Evolutionary conservation across 2,113 vertebrate species (phyloP).

Genomic region (Andinoacara biseriatus): DNA sequence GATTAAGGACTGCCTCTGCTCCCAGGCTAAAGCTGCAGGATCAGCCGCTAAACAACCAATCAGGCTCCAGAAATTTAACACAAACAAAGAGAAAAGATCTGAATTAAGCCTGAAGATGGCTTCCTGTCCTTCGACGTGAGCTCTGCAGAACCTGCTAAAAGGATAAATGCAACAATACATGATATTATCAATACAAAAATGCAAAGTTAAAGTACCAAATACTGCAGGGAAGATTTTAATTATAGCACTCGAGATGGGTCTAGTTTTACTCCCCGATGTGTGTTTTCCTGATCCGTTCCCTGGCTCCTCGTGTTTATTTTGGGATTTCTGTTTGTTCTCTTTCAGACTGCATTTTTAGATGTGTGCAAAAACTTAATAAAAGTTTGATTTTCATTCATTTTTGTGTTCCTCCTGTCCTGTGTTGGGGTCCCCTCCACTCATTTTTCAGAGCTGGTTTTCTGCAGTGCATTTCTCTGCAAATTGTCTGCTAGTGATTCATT

Average conservation of each 20-base stretch:
- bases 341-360: neutral
- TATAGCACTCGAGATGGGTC: neutral
- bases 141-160: neutral
- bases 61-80: neutral
- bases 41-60: neutral
- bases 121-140: constrained; percentile 9
- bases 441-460: neutral
- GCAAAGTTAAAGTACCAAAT: neutral
- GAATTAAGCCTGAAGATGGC: neutral
- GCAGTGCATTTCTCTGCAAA: constrained; percentile 7
- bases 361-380: neutral
- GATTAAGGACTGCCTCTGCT: constrained; percentile 39
- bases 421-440: neutral
- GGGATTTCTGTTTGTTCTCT: neutral
- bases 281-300: neutral
- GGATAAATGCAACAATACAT: neutral
- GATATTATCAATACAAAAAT: neutral
- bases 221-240: neutral
- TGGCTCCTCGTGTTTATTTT: neutral
- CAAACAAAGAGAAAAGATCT: neutral
- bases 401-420: neutral
- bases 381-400: neutral
- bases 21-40: neutral
- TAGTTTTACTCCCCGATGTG: neutral
- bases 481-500: constrained; percentile 40